phyloP scores from a whole-genome alignment of 92 coral and sea anemone species.

The Plumapathes pennacea region DNA sequence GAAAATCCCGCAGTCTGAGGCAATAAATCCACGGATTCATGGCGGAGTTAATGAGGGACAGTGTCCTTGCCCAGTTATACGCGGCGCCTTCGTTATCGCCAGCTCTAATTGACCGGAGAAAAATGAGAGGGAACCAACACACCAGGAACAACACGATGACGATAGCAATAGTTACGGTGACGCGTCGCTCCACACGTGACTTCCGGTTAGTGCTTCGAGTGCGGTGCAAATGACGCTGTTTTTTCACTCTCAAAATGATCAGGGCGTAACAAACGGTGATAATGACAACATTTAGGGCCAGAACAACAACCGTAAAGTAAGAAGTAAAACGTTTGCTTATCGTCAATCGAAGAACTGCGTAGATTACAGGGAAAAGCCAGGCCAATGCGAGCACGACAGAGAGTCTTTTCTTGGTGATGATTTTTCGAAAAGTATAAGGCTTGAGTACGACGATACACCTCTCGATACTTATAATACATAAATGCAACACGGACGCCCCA shows the following conservation, averaged over 20 bases:
- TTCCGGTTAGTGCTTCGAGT: slow-evolving; percentile 12
- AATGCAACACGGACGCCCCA: slow-evolving; percentile 64
- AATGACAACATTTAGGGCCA: slow-evolving; percentile 58
- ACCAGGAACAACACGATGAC: slow-evolving; percentile 56
- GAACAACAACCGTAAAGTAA: slow-evolving; percentile 51
- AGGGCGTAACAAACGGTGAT: slow-evolving; percentile 60
- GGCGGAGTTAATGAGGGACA: slow-evolving; percentile 71
- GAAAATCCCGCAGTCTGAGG: slow-evolving; percentile 72
- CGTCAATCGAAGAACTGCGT: slow-evolving; percentile 53
- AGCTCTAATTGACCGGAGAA: slow-evolving; percentile 53
- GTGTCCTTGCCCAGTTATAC: slow-evolving; percentile 84
- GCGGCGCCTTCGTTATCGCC: slow-evolving; percentile 57
- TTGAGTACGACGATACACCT: slow-evolving; percentile 62
- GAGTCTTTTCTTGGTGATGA: slow-evolving; percentile 58
- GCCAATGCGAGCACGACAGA: slow-evolving; percentile 32
- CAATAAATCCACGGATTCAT: slow-evolving; percentile 88
- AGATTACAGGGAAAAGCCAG: slow-evolving; percentile 65
- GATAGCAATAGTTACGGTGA: slow-evolving; percentile 60
- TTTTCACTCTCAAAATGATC: slow-evolving; percentile 50
- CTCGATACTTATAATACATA: slow-evolving; percentile 71
- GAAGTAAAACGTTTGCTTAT: slow-evolving; percentile 60
- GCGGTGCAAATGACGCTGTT: slow-evolving; percentile 39
- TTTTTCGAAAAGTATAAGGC: slow-evolving; percentile 43
- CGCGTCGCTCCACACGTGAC: slow-evolving; percentile 56
- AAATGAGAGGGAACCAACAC: slow-evolving; percentile 71